Evolutionary conservation across 1,140 invertebrate species (phyloP).

Genomic region (Gonatopus flavifemur): DNA sequence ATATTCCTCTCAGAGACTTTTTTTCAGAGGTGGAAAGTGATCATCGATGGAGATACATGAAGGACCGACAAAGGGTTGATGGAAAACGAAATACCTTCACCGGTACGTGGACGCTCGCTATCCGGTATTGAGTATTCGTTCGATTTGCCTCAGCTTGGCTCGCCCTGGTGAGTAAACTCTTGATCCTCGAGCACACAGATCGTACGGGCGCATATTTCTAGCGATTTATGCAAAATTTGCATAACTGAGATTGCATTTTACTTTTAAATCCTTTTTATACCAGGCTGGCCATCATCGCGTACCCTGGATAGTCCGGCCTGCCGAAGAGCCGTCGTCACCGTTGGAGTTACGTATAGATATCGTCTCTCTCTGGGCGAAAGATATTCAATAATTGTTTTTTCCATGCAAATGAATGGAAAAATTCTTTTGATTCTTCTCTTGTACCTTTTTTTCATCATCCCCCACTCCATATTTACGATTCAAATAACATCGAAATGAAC

Average conservation of each 20-base stretch:
- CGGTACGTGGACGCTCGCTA: too few species aligned
- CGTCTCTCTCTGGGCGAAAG: too few species aligned
- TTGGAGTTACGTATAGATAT: constrained; percentile 27
- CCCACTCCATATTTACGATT: not conserved
- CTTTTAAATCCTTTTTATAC: constrained; percentile 33
- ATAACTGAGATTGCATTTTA: constrained; percentile 41
- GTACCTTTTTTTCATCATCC: not conserved
- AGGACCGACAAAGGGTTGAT: too few species aligned
- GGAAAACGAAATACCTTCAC: too few species aligned
- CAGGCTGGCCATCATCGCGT: constrained; percentile 13
- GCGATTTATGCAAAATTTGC: constrained; percentile 33
- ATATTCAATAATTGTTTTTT: constrained; percentile 37
- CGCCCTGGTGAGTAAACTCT: constrained; percentile 6
- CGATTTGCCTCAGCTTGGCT: too few species aligned
- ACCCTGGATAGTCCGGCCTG: too few species aligned
- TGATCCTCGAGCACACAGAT: constrained; percentile 27
- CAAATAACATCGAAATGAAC: not conserved
- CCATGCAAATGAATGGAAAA: constrained; percentile 23
- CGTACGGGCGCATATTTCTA: constrained; percentile 22
- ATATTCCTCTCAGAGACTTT: too few species aligned
- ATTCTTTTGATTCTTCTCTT: not conserved
- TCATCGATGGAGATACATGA: too few species aligned
- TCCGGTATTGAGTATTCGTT: too few species aligned
- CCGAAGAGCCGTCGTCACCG: constrained; percentile 19
- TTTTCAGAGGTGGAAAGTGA: too few species aligned